These are phyloP conservation scores for Lemur catta DNA, from an alignment of 2,797 vertebrate genomes.

Conservation along the genomic window DNA sequence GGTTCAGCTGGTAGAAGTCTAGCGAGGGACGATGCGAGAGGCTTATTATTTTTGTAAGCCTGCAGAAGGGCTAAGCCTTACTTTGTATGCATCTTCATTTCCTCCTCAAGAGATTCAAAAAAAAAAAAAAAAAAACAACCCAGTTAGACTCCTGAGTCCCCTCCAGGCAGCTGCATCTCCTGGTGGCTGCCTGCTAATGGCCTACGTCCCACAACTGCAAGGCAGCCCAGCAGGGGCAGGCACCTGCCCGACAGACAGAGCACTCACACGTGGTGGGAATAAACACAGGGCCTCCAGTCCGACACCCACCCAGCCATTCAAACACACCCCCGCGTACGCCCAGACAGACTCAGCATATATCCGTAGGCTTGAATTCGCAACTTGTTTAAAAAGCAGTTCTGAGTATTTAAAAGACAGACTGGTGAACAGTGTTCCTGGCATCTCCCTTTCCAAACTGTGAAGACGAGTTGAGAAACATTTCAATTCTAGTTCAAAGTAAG, in stretches of 20 bases:
- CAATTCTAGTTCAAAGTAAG: not conserved
- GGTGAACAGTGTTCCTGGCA: not conserved
- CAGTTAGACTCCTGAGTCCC: not conserved
- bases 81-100: constrained; percentile 59
- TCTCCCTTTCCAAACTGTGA: not conserved
- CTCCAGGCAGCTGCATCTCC: constrained; percentile 39
- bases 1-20: constrained; percentile 33
- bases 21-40: not conserved
- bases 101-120: constrained; percentile 54
- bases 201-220: not conserved
- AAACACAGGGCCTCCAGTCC: not conserved
- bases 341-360: not conserved
- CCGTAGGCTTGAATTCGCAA: not conserved
- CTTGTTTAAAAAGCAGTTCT: not conserved
- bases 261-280: not conserved
- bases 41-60: constrained; percentile 9
- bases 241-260: not conserved
- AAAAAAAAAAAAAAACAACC: not conserved
- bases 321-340: not conserved
- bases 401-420: too few relatives aligned
- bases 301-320: not conserved
- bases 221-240: constrained; percentile 21
- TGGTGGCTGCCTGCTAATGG: not conserved
- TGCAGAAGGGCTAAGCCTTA: not conserved
- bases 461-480: not conserved